phyloP scores from a whole-genome alignment of 2,888 invertebrate genomes.

The Malthinus flaveolus region DNA sequence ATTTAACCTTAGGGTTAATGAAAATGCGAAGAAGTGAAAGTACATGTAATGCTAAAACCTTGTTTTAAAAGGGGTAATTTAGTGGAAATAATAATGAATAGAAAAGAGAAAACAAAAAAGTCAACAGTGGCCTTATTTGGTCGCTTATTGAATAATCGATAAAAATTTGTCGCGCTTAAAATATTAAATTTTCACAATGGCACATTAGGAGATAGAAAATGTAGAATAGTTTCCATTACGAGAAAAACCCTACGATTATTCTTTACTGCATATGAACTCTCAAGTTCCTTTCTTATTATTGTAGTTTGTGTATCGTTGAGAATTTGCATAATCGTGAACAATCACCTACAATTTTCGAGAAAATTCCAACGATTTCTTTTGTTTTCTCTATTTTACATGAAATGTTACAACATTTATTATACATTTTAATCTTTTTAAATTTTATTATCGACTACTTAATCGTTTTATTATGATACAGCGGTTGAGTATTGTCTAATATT shows the following conservation, averaged over 20 bases:
- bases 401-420: slow-evolving; percentile 1
- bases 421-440: not conserved
- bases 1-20: slow-evolving; percentile 7
- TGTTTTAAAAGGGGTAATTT: slow-evolving; percentile 6
- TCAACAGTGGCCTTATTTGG: not conserved
- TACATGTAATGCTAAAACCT: slow-evolving; percentile 1
- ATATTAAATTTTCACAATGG: too few species aligned
- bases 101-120: too few species aligned
- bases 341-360: slow-evolving; percentile 1
- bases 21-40: slow-evolving; percentile 5
- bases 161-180: too few species aligned
- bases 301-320: slow-evolving; percentile 1
- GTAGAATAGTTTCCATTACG: too few species aligned
- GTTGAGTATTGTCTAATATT: slow-evolving; percentile 14
- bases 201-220: too few species aligned
- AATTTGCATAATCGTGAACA: slow-evolving; percentile 5
- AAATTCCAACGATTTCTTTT: slow-evolving; percentile 1
- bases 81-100: not conserved
- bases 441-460: not conserved
- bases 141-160: not conserved
- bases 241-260: not conserved
- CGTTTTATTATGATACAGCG: not conserved
- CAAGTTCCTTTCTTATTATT: slow-evolving; percentile 4
- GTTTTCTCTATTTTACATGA: slow-evolving; percentile 2
- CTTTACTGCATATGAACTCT: slow-evolving; percentile 2